Evolutionary conservation across 1,140 invertebrate genomes (phyloP), one percentile per base, ranked within the genome.

Genomic region (Neodiprion lecontei): DNA sequence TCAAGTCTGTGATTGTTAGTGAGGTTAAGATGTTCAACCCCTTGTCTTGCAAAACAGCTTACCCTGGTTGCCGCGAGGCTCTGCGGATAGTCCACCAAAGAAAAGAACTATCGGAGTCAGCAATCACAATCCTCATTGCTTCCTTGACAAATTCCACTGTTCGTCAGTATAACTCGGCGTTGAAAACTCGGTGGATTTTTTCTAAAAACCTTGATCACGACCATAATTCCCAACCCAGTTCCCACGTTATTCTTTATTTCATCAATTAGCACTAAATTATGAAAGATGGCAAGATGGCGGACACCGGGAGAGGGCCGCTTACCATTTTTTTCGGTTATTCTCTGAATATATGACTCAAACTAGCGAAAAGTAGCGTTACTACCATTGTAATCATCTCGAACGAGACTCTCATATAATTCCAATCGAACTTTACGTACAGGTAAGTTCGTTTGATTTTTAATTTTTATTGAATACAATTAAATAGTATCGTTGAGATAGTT

Each of bases 81-180:
- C 14, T 69, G 50, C 48, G 49, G 67, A 21, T 17, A 48, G 48
- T 49, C 48, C 70, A 72, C 66, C 17, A 67, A 71, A 71, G 53
- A 53, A 71, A 65, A 76, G 67, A 49, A 10, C n/a, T 70, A 40
- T 40, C 68, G n/a, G 48, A 66, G 53, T 47, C 65, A 68, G 61
- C 40, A 71, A 66, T 61, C 8, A 69, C 74, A 23, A 65, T 74
- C 14, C 23, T 74, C 17, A 40, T 71, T 10, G 9, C 65, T 66
- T 66, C 75, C 10, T 49, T 76, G 14, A 48, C 68, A 48, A 12
- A 28, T n/a, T 74, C 75, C 70, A 74, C 75, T 10, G 21, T 73
- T 17, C 73, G 73, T 67, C 75, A 73, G 67, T 76, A 76, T 61
- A 68, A 73, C 47, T 47, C 40, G 17, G 50, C 65, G 7, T n/a